Percentiles rank a stretch among this genome's conserved stretches.
Conservation (phyloP, 2,888 invertebrate genomes). For the Nomada hirtipes region DNA sequence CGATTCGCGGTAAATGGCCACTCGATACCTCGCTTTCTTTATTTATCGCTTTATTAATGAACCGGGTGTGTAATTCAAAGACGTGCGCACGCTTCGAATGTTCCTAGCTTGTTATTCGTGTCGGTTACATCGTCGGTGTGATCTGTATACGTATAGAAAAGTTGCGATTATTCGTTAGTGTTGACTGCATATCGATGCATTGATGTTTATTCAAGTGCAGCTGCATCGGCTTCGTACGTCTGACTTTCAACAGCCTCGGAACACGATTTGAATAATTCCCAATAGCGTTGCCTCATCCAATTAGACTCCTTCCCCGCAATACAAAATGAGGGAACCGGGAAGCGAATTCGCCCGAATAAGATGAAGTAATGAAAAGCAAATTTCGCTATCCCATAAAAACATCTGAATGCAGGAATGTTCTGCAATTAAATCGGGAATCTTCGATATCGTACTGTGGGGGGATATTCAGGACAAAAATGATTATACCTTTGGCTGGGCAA, state of each 20-base stretch:
- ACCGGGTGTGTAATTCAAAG: slow-evolving; percentile 35
- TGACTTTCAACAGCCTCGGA: slow-evolving; percentile 56
- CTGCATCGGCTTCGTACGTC: slow-evolving; percentile 63
- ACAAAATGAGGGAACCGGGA: slow-evolving; percentile 16
- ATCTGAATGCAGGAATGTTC: no score
- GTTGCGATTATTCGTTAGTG: slow-evolving; percentile 62
- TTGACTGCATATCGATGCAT: slow-evolving; percentile 63
- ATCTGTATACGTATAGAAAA: slow-evolving; percentile 47
- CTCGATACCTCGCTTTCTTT: slow-evolving; percentile 8
- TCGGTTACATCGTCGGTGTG: slow-evolving; percentile 37
- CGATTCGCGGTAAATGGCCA: slow-evolving; percentile 10
- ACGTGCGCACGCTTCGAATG: slow-evolving; percentile 20
- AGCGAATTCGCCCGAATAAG: slow-evolving; percentile 27
- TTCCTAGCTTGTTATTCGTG: slow-evolving; percentile 49
- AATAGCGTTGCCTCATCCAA: slow-evolving; percentile 48
- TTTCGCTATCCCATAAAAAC: background rate
- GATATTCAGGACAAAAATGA: no score
- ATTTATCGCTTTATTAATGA: slow-evolving; percentile 38
- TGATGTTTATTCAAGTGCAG: slow-evolving; percentile 74
- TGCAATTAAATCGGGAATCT: no score
- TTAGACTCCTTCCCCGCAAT: slow-evolving; percentile 40
- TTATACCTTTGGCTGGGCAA: background rate
- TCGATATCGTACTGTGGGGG: no score
- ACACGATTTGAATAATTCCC: slow-evolving; percentile 57
- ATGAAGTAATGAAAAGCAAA: slow-evolving; percentile 5